phyloP scores from a whole-genome alignment of 2,113 vertebrate species.

The Miniopterus natalensis region DNA sequence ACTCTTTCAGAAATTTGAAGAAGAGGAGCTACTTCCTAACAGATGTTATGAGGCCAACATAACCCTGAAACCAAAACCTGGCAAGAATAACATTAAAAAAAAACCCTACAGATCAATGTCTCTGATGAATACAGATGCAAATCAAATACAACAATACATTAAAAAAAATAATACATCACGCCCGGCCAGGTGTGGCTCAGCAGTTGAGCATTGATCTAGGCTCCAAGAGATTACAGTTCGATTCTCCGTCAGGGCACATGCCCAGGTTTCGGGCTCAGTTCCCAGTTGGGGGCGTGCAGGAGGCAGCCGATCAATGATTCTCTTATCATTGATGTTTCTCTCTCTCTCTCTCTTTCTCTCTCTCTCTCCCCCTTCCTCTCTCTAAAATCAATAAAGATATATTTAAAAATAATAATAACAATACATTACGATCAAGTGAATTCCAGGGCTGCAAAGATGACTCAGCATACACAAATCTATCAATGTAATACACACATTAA shows the following conservation, averaged over 20 bases:
- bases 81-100: background rate
- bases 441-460: background rate
- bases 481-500: background rate
- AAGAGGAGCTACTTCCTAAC: background rate
- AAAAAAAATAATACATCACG: background rate
- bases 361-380: too few relatives aligned
- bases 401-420: too few relatives aligned
- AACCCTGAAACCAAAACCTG: background rate
- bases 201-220: too few relatives aligned
- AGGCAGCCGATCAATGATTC: too few relatives aligned
- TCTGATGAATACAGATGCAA: background rate
- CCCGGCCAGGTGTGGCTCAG: too few relatives aligned
- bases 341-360: too few relatives aligned
- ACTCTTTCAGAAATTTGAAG: background rate
- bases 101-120: background rate
- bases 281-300: too few relatives aligned
- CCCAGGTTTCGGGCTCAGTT: too few relatives aligned
- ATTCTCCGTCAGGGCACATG: too few relatives aligned
- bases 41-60: background rate
- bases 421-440: background rate
- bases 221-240: too few relatives aligned
- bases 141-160: background rate
- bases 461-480: background rate
- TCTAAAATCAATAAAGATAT: too few relatives aligned
- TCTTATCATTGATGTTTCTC: too few relatives aligned